Evolutionary conservation across 92 coral and sea anemone species (phyloP).

Genomic region (Epizoanthus ramosus): DNA sequence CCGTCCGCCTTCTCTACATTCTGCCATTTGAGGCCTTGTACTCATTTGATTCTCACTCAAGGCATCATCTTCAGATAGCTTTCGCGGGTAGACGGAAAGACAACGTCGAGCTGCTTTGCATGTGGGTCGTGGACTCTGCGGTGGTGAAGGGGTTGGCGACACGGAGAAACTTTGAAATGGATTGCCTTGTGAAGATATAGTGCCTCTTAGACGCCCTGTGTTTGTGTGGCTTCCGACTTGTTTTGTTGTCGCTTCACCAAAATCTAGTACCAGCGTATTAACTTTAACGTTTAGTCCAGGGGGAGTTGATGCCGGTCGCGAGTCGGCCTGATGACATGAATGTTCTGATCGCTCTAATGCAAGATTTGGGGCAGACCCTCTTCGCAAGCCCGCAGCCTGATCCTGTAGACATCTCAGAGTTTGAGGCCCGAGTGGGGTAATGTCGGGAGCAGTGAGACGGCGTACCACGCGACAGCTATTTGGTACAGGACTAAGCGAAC

Average conservation of each 20-base stretch:
- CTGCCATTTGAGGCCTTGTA: background rate
- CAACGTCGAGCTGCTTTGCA: background rate
- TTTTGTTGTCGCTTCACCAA: background rate
- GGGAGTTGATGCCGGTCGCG: slow-evolving; percentile 6
- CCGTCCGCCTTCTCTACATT: background rate
- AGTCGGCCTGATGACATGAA: background rate
- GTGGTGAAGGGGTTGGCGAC: background rate
- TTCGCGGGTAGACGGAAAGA: background rate
- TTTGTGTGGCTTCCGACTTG: background rate
- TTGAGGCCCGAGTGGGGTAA: background rate
- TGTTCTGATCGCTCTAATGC: background rate
- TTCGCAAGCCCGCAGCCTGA: background rate
- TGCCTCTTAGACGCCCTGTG: too few relatives aligned
- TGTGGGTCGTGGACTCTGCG: background rate
- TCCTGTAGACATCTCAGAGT: background rate
- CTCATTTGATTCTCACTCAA: background rate
- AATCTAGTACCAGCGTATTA: background rate
- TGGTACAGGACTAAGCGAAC: background rate
- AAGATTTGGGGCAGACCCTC: slow-evolving; percentile 18
- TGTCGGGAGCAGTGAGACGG: background rate
- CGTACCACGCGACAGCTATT: background rate
- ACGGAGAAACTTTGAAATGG: background rate
- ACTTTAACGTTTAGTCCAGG: background rate
- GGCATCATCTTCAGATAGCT: background rate
- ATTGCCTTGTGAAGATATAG: background rate